Base-by-base conservation (phyloP, 2,113 vertebrate species). In the Hippocampus abdominalis region DNA sequence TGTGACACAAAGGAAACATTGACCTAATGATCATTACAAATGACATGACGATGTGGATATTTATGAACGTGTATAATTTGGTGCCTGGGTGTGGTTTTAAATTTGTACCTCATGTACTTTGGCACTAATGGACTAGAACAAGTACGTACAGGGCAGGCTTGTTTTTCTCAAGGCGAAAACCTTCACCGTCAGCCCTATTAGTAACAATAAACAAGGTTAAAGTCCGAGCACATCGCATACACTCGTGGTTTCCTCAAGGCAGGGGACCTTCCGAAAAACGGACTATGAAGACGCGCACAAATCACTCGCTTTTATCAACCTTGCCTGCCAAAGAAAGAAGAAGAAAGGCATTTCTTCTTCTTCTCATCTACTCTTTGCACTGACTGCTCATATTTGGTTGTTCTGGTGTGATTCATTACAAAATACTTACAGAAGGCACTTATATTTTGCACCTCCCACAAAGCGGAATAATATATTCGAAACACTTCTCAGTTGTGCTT, bases 91-190 rank as follows among this genome's bases (percentile, higher is more conserved):
- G 16, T 29, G 29, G 39, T 15, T 72, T 53, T 36, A 62, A 62
- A 71, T 77, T 72, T 73, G 73, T 1, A 79, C 74, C 54, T 44
- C 1, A 23, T 72, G 84, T 60, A 82, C 83, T 86, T 84, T 78
- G 83, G 73, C 74, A 75, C 70, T 40, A 73, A 83, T 74, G 64
- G 66, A 54, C n/a, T 12, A 5, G 68, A 69, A 42, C 72, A 71
- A 21, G 64, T 71, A 40, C 49, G 32, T 53, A 64, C 13, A 54
- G 39, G 65, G 5, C 53, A 74, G 54, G 60, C 39, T 4, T 61
- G 29, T 59, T 46, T 42, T 48, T 64, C 36, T 44, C 49, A 29
- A 62, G 68, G 46, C 18, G n/a, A 64, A 73, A 79, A 27, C 62
- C 64, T 53, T 69, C 62, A 15, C 27, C 27, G 44, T 68, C 72